phyloP scores from a whole-genome alignment of 2,888 invertebrate species.

The Trissoscelio sp. region DNA sequence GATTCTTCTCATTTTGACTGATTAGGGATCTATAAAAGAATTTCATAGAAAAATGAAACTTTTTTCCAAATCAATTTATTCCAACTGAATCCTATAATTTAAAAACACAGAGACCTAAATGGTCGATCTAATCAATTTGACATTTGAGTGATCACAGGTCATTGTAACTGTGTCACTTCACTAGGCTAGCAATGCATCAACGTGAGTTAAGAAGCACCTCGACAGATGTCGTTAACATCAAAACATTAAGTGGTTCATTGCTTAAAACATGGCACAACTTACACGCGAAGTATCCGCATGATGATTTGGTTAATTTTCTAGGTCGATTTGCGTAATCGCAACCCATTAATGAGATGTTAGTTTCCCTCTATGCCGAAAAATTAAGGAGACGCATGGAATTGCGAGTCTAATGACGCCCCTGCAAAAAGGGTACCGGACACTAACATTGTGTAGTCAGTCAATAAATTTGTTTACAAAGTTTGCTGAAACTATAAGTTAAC shows the following conservation, averaged over 20 bases:
- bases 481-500: conserved; percentile 51
- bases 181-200: conserved; percentile 35
- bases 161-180: conserved; percentile 53
- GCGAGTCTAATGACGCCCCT: conserved; percentile 37
- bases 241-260: conserved; percentile 18
- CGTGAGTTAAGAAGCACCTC: conserved; percentile 22
- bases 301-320: conserved; percentile 23
- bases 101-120: conserved; percentile 29
- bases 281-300: conserved; percentile 63
- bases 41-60: too few relatives aligned
- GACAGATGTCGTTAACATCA: conserved; percentile 47
- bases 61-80: too few relatives aligned
- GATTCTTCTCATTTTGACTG: too few relatives aligned
- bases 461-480: conserved; percentile 52
- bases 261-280: conserved; percentile 34
- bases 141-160: conserved; percentile 46
- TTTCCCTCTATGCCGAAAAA: conserved; percentile 14
- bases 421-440: conserved; percentile 44
- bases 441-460: conserved; percentile 34
- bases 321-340: conserved; percentile 30
- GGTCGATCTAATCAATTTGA: conserved; percentile 38
- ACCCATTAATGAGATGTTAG: conserved; percentile 56
- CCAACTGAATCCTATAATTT: conserved; percentile 7
- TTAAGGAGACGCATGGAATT: conserved; percentile 19
- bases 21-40: too few relatives aligned